A percentile compares a stretch with the other conserved stretches of the same genome.
These are phyloP conservation scores for Boulengeromyrus knoepffleri DNA, from an alignment of 2,113 vertebrate genomes.

Conservation along the genomic window DNA sequence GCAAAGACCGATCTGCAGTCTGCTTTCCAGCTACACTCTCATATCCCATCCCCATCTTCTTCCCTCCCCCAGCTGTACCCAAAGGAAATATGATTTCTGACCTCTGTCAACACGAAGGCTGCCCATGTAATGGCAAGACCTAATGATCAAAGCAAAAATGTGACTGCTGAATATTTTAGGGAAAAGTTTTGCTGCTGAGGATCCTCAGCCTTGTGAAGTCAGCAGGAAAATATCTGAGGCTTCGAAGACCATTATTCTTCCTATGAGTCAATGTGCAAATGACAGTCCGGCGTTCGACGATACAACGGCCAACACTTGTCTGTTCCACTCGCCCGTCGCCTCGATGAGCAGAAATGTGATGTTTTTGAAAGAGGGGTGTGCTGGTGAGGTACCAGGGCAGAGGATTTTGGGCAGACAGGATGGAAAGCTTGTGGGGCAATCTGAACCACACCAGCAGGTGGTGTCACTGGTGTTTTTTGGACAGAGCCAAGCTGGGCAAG, in stretches of 20 bases:
- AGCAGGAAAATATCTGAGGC: slow-evolving; percentile 40
- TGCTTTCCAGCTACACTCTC: background rate
- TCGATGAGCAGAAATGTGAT: slow-evolving; percentile 37
- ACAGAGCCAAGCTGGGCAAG: background rate
- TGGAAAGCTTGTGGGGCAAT: background rate
- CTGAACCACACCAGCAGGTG: background rate
- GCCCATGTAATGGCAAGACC: slow-evolving; percentile 4
- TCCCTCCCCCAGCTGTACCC: background rate
- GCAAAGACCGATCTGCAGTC: background rate
- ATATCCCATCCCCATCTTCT: slow-evolving; percentile 1
- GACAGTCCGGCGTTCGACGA: background rate
- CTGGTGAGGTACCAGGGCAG: background rate
- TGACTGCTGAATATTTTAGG: slow-evolving; percentile 20
- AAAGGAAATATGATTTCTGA: slow-evolving; percentile 20
- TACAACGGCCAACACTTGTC: background rate
- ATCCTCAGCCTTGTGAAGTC: slow-evolving; percentile 35
- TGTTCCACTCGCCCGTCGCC: slow-evolving; percentile 11
- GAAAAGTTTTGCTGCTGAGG: slow-evolving; percentile 8
- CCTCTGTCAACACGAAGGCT: slow-evolving; percentile 11
- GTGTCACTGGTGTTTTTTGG: background rate
- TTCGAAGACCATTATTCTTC: slow-evolving; percentile 39
- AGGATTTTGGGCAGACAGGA: background rate
- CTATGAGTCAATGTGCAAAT: slow-evolving; percentile 25
- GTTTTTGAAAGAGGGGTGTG: background rate
- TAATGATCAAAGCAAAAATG: slow-evolving; percentile 30